A percentile compares a stretch with the other conserved stretches of the same genome.
Evolutionary conservation across 2,888 invertebrate species (phyloP).

Genomic region (Clunio marinus): DNA sequence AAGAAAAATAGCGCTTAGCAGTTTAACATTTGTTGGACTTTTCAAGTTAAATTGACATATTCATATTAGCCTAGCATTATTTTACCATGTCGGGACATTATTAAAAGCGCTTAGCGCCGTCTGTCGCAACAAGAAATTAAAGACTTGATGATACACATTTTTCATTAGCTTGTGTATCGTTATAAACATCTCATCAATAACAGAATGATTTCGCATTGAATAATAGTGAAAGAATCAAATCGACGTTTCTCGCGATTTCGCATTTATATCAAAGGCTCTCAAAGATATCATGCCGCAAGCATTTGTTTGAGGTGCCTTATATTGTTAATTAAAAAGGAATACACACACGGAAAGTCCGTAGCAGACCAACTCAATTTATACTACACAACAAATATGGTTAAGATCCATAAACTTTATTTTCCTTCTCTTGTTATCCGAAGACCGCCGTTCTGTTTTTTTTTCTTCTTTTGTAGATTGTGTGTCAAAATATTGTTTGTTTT

Average conservation of each 20-base stretch:
- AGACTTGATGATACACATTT: neutral
- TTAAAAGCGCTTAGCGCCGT: constrained; percentile 34
- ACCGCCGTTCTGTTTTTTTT: neutral
- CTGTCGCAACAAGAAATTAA: constrained; percentile 19
- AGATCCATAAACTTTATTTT: constrained; percentile 24
- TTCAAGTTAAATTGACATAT: constrained; percentile 24
- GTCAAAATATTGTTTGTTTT: constrained; percentile 29
- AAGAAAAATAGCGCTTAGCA: neutral
- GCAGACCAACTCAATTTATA: constrained; percentile 13
- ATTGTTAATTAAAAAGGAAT: constrained; percentile 35
- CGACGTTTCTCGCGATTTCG: neutral
- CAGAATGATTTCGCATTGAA: neutral
- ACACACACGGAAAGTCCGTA: constrained; percentile 1
- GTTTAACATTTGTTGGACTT: constrained; percentile 11
- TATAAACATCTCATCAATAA: neutral
- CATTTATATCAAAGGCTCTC: neutral
- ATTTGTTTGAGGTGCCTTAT: constrained; percentile 32
- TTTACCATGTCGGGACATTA: neutral
- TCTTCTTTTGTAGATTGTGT: constrained; percentile 10
- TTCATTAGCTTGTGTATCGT: neutral
- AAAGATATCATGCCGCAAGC: constrained; percentile 9
- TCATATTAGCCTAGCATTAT: neutral
- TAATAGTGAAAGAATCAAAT: neutral
- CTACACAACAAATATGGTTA: constrained; percentile 18
- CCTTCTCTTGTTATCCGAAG: neutral